phyloP scores from a whole-genome alignment of 2,113 vertebrate genomes.

The Callithrix jacchus region DNA sequence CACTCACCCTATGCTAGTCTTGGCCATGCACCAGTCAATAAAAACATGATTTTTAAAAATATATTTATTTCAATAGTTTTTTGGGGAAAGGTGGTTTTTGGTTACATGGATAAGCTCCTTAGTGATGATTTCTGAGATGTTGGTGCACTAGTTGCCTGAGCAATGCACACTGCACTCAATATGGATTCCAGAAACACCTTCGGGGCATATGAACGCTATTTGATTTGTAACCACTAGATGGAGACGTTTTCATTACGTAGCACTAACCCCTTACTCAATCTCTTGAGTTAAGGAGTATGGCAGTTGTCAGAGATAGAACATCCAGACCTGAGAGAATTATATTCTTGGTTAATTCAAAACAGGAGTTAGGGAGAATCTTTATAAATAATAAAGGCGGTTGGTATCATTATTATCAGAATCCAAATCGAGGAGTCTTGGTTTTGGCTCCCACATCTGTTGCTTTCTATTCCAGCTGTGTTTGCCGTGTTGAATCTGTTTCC shows the following conservation, averaged over 20 bases:
- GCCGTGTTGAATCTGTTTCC: not conserved
- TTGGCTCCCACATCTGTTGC: not conserved
- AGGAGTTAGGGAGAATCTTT: not conserved
- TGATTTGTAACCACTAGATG: slow-evolving; percentile 69
- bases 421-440: not conserved
- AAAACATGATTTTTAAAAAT: not conserved
- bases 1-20: not conserved
- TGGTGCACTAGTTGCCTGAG: too few relatives aligned
- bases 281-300: slow-evolving; percentile 3
- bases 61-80: too few relatives aligned
- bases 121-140: too few relatives aligned
- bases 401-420: not conserved
- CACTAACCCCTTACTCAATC: not conserved
- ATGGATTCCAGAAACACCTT: not conserved
- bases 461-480: not conserved
- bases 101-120: too few relatives aligned
- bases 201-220: slow-evolving; percentile 3
- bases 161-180: too few relatives aligned
- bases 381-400: not conserved
- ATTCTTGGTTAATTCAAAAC: slow-evolving; percentile 11
- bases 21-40: not conserved
- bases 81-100: too few relatives aligned
- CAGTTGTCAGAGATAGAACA: not conserved
- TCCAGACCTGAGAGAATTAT: not conserved
- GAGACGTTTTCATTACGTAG: slow-evolving; percentile 63